Percentiles rank a stretch among this genome's conserved stretches.
phyloP scores from a whole-genome alignment of 1,140 invertebrate genomes.

The Papilio aristodemus region DNA sequence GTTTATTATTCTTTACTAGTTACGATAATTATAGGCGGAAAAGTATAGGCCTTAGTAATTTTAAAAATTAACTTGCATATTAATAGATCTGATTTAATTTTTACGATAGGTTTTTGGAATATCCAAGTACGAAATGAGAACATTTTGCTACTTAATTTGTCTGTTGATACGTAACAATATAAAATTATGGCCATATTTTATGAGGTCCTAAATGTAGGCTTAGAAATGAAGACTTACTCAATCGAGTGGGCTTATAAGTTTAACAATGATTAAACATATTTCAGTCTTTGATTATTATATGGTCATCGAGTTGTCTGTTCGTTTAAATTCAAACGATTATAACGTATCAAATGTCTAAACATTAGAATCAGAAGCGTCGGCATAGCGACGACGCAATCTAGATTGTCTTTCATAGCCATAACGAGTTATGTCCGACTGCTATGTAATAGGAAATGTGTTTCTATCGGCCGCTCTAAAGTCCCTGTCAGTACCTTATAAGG shows the following conservation, averaged over 20 bases:
- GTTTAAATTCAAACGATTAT: not conserved
- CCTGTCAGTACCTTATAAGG: conserved; percentile 19
- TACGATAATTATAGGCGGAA: not conserved
- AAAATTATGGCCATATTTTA: no score
- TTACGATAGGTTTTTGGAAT: no score
- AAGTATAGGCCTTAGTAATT: conserved; percentile 1
- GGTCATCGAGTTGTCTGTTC: not conserved
- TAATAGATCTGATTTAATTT: not conserved
- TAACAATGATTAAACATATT: no score
- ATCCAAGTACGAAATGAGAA: no score
- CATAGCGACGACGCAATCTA: not conserved
- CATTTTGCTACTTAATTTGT: no score
- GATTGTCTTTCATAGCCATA: conserved; percentile 9
- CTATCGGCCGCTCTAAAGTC: conserved; percentile 16
- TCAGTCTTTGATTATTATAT: not conserved
- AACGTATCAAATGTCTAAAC: conserved; percentile 20
- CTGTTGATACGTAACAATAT: no score
- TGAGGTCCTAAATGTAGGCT: no score
- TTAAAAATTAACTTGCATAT: not conserved
- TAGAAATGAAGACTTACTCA: no score
- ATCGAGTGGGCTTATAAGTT: no score
- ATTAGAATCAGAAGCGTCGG: conserved; percentile 17
- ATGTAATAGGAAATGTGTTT: conserved; percentile 22
- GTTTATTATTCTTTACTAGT: not conserved
- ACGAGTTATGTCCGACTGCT: not conserved